Base-by-base conservation (phyloP, 2,113 vertebrate genomes). In the Cyrtonyx montezumae region DNA sequence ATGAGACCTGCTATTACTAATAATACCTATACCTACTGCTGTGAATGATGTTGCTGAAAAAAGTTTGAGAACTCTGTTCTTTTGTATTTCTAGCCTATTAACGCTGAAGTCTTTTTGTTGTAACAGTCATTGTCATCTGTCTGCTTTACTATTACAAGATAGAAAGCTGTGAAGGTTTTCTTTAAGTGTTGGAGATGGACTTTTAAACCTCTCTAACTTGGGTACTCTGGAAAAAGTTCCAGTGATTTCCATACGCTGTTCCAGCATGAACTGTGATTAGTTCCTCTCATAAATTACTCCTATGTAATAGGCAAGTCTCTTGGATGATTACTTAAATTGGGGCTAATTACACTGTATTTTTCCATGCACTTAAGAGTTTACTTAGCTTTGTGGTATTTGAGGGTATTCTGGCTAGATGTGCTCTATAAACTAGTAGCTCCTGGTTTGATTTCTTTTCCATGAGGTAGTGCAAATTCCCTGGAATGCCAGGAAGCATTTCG, bases 61-160 rank as follows among this genome's bases (percentile, higher is more conserved):
- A 61, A 34, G 16, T 56, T 46, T 23, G 49, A 53, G 46, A 69
- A 22, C 25, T 19, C 5, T 51, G 0, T 51, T 63, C 18, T 69
- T 0, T 42, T 49, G 40, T 69, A 49, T 1, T 65, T 28, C 48
- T 42, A 19, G 59, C 16, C 7, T 75, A 0, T 5, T 67, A 46
- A 5, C 6, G 5, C 22, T 79, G 68, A 90, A 45, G 30, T 8
- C 16, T 71, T 20, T 58, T 34, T 87, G 2, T 13, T 73, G 28
- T 26, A 74, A 42, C 11, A 62, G 40, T 36, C 16, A 9, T 2
- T 34, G 20, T 59, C 58, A 2, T 82, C 34, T 34, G n/a, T 51
- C 28, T 61, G 15, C 16, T 79, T 66, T 46, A 55, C 45, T 65
- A 25, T 43, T 81, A 45, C 66, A 45, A 85, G 85, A 74, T 26